A percentile compares a stretch with the other conserved stretches of the same genome.
Evolutionary conservation across 2,888 invertebrate species (phyloP).

Genomic region (Parascotia fuliginaria): DNA sequence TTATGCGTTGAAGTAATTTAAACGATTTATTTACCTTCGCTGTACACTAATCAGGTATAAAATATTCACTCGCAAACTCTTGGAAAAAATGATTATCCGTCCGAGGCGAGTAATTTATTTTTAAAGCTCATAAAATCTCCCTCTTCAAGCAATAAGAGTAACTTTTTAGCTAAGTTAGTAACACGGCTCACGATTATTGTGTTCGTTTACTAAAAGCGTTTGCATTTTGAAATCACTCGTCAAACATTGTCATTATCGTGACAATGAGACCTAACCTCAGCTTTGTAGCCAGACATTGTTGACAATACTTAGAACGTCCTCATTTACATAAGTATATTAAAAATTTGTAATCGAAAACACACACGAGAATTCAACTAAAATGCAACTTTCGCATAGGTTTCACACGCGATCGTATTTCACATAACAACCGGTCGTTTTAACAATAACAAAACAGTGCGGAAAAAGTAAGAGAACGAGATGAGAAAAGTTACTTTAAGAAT

Average conservation of each 20-base stretch:
- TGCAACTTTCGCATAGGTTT: slow-evolving; percentile 72
- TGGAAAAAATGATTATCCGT: slow-evolving; percentile 69
- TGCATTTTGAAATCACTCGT: slow-evolving; percentile 70
- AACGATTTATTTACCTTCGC: slow-evolving; percentile 66
- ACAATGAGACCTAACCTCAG: slow-evolving; percentile 68
- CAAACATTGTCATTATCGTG: slow-evolving; percentile 71
- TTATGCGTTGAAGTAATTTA: slow-evolving; percentile 53
- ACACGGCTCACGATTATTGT: slow-evolving; percentile 62
- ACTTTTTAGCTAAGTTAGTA: slow-evolving; percentile 78
- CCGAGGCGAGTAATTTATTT: slow-evolving; percentile 78
- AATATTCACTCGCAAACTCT: slow-evolving; percentile 73
- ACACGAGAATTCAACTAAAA: slow-evolving; percentile 57
- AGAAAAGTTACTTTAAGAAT: slow-evolving; percentile 85
- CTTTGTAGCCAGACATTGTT: slow-evolving; percentile 52
- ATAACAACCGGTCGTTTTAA: slow-evolving; percentile 67
- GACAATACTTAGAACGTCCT: slow-evolving; percentile 56
- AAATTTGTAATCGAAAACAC: slow-evolving; percentile 63
- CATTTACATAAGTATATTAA: slow-evolving; percentile 72
- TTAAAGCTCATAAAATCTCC: slow-evolving; percentile 83
- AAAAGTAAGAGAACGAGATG: slow-evolving; percentile 77
- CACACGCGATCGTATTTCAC: slow-evolving; percentile 78
- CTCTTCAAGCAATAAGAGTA: slow-evolving; percentile 81
- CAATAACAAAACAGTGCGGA: slow-evolving; percentile 61
- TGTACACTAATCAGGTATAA: slow-evolving; percentile 66
- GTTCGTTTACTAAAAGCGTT: slow-evolving; percentile 60